A percentile compares a stretch with the other conserved stretches of the same genome.
Evolutionary conservation across 1,140 invertebrate genomes (phyloP).

Genomic region (Drosophila oshimai): DNA sequence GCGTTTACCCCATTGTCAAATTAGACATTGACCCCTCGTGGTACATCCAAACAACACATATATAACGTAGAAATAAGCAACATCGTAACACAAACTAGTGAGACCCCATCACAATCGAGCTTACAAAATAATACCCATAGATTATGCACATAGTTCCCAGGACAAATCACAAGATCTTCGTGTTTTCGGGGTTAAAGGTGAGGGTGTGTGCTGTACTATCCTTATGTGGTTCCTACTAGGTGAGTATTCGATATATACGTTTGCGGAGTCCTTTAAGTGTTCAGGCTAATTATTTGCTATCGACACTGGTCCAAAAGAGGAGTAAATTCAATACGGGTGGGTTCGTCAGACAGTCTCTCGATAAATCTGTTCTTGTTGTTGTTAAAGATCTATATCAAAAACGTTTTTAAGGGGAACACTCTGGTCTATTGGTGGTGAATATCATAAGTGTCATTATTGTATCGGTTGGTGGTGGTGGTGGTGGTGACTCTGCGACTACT

Average conservation of each 20-base stretch:
- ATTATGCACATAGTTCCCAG: conserved; percentile 23
- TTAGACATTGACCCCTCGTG: neutral
- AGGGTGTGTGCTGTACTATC: conserved; percentile 6
- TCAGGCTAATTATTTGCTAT: conserved; percentile 24
- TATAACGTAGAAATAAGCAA: conserved; percentile 35
- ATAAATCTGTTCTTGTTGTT: neutral
- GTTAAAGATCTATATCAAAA: conserved; percentile 17
- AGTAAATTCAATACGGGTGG: conserved; percentile 44
- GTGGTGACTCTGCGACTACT: conserved; percentile 1
- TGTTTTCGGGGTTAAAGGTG: neutral
- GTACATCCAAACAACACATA: conserved; percentile 19
- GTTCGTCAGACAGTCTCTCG: conserved; percentile 41
- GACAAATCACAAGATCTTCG: conserved; percentile 34
- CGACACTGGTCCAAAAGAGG: conserved; percentile 28
- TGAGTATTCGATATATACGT: conserved; percentile 23
- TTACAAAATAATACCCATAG: conserved; percentile 75
- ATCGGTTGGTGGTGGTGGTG: conserved; percentile 2
- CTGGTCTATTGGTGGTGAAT: conserved; percentile 46
- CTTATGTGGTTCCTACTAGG: conserved; percentile 6
- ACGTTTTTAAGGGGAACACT: conserved; percentile 47
- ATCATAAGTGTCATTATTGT: neutral
- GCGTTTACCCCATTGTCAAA: neutral
- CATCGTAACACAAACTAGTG: conserved; percentile 6
- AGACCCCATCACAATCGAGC: conserved; percentile 20
- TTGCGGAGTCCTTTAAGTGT: conserved; percentile 19